Evolutionary conservation across 2,888 invertebrate genomes (phyloP).

Genomic region (Drosophila sordidapex): DNA sequence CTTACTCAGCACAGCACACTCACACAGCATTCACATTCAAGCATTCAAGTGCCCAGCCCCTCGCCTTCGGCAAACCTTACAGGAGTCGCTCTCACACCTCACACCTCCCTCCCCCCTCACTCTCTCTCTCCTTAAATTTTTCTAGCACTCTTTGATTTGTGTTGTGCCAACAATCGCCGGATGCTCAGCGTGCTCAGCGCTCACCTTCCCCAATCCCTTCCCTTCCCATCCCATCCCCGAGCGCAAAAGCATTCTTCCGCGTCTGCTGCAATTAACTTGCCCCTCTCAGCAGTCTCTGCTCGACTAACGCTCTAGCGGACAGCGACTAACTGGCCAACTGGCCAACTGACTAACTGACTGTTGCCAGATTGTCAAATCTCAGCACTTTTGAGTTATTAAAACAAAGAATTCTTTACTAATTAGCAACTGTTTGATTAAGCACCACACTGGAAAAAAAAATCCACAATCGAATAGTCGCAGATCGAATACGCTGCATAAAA

Average conservation of each 20-base stretch:
- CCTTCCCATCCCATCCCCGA: neutral
- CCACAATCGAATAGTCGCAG: neutral
- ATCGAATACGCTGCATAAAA: neutral
- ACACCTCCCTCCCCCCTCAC: neutral
- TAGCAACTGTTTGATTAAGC: slow-evolving; percentile 53
- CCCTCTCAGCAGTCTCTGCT: slow-evolving; percentile 17
- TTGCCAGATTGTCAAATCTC: slow-evolving; percentile 31
- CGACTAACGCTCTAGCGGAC: slow-evolving; percentile 1
- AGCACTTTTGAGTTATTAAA: slow-evolving; percentile 46
- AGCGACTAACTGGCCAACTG: slow-evolving; percentile 11
- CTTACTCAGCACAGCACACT: slow-evolving; percentile 14
- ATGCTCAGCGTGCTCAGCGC: slow-evolving; percentile 5
- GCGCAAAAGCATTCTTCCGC: slow-evolving; percentile 61
- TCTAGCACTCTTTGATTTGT: slow-evolving; percentile 68
- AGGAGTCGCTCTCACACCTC: slow-evolving; percentile 50
- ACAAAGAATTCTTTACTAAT: slow-evolving; percentile 56
- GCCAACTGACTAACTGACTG: slow-evolving; percentile 8
- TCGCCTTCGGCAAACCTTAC: slow-evolving; percentile 59
- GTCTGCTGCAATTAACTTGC: slow-evolving; percentile 68
- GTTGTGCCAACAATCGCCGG: slow-evolving; percentile 80
- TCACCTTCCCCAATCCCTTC: neutral
- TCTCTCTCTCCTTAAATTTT: neutral
- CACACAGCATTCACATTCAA: slow-evolving; percentile 29
- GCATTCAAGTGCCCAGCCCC: slow-evolving; percentile 39
- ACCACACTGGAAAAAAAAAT: slow-evolving; percentile 1